Base-by-base conservation (phyloP, 2,797 vertebrate genomes). In the Arnoldichthys spilopterus region DNA sequence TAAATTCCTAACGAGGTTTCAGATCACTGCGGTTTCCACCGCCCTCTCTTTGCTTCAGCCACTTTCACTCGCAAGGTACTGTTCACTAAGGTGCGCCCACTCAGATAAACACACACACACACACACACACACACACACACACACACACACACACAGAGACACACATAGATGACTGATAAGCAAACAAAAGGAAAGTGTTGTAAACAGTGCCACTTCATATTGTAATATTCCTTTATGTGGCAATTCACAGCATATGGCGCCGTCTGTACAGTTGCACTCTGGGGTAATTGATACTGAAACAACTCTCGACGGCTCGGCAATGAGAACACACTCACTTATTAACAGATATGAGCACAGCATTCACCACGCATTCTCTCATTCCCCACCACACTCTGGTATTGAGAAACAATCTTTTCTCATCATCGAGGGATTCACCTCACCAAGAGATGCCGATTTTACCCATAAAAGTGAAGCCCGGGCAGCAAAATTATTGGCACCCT, bases 1-100 rank as follows among this genome's bases (percentile, higher is more conserved):
- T 98, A 97, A 96, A 98, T 98, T 97, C 95, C 95, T 98, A 97
- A 98, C 95, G 96, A 97, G 96, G 95, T 97, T 96, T 97, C 95
- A 95, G 95, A 98, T 96, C 94, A 94, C 94, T 92, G 92, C 92
- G 58, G 85, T 94, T 95, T 95, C 93, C 93, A 89, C 85, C n/a
- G n/a, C n/a, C 93, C 92, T 91, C 93, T 94, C 92, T 94, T 88
- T 88, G 93, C 93, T 94, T 91, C 87, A 90, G 88, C 89, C 90
- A 90, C 89, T 90, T 86, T 86, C 74, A 82, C 83, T 87, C 66
- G 32, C 76, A 84, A 86, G 88, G 86, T 84, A 78, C 68, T 59
- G 69, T 26, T 58, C 62, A 34, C 67, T 72, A 79, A 73, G 59
- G 72, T 77, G 71, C 47, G 22, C 43, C 37, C 69, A 67, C 76